phyloP scores from a whole-genome alignment of 2,888 invertebrate species.

The Drosophila mimica region DNA sequence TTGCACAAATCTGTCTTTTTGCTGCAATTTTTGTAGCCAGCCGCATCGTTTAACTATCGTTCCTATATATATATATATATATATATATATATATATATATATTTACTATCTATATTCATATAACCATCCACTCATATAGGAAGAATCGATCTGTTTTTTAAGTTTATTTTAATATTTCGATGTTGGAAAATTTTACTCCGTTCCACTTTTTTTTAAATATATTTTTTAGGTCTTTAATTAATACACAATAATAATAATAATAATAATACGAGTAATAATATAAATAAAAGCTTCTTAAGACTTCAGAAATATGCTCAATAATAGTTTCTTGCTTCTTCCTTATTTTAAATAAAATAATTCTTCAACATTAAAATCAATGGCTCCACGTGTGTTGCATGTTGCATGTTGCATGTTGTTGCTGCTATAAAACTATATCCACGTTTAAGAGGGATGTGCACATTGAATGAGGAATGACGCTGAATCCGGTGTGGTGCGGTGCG shows the following conservation, averaged over 20 bases:
- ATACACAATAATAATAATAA: too few relatives aligned
- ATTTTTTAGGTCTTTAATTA: too few relatives aligned
- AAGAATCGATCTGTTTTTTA: too few relatives aligned
- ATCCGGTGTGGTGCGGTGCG: neutral
- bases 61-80: neutral
- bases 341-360: neutral
- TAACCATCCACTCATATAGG: too few relatives aligned
- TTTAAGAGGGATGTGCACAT: conserved; percentile 14
- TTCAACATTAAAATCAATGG: neutral
- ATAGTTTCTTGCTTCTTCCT: neutral
- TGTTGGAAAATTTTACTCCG: too few relatives aligned
- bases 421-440: conserved; percentile 12
- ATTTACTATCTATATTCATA: neutral
- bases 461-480: conserved; percentile 5
- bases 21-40: neutral
- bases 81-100: neutral
- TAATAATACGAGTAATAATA: neutral
- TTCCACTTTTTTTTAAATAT: too few relatives aligned
- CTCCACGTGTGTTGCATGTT: neutral
- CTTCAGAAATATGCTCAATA: neutral
- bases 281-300: neutral
- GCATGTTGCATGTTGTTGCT: neutral
- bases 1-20: neutral
- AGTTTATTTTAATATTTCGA: too few relatives aligned
- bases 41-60: neutral